Evolutionary conservation across 2,797 vertebrate genomes (phyloP), one percentile per base, ranked within the genome.

Genomic region (Glyptemys insculpta): DNA sequence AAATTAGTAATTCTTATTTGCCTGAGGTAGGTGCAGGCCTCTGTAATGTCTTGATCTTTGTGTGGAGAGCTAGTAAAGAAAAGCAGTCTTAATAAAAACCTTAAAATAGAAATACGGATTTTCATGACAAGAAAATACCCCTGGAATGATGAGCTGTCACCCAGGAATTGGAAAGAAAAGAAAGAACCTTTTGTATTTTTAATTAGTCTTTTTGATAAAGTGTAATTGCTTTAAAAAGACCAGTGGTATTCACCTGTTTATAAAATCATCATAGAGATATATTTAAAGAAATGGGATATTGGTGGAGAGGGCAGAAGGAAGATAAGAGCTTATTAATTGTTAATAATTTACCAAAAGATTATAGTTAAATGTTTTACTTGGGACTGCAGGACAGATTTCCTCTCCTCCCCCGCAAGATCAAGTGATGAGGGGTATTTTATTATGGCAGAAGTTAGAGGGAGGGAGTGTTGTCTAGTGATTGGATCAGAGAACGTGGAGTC

Each of bases 21-120:
- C 96, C 97, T 9, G 89, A 92, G 97, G 97, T 98, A 95, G 97
- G 91, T 68, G 1, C 2, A 68, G 94, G 95, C 88, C 95, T 93
- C 96, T 93, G 25, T 87, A 78, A 95, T 89, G 94, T 95, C 95
- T 97, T 97, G 93, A 97, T 98, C 97, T 97, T 91, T 91, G 87
- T 95, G 93, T 87, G 84, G 97, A 96, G 94, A 95, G 41, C 92
- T 85, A 14, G 88, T 83, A 74, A 96, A 97, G 93, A 93, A 91
- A 91, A 95, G 74, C 78, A 87, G 85, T 79, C 84, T 89, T 92
- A 93, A 91, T 87, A 92, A 94, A 96, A 97, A 31, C 31, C 65
- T 91, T 82, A 89, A 97, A 96, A 96, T 97, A 95, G 94, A 97
- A 97, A 91, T 31, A 85, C 86, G 81, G 57, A 53, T 94, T 97